phyloP scores from a whole-genome alignment of 30 jellyfish, hydroid and myxozoan species.

The Nemopilema nomurai region DNA sequence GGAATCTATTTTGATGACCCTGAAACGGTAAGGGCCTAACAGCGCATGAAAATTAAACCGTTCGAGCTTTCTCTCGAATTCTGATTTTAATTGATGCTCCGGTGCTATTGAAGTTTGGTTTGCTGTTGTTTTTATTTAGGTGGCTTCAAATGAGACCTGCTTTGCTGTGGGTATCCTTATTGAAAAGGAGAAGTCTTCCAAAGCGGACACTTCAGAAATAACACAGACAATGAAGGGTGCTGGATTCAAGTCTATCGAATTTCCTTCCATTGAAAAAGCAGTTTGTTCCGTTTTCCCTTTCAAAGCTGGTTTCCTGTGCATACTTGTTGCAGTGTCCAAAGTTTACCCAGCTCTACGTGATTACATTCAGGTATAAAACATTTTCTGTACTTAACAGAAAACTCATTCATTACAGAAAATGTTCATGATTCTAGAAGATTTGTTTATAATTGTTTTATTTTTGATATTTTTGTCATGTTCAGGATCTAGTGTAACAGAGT shows the following conservation, averaged over 20 bases:
- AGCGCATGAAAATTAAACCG: background rate
- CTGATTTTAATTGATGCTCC: background rate
- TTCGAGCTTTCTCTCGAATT: background rate
- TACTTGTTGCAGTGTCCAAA: constrained; percentile 44
- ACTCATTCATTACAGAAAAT: too few species aligned
- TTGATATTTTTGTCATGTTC: background rate
- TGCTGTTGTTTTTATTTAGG: constrained; percentile 7
- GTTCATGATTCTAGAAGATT: too few species aligned
- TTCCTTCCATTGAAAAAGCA: constrained; percentile 51
- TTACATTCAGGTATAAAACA: constrained; percentile 15
- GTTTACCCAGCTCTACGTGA: constrained; percentile 60
- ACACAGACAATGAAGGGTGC: constrained; percentile 35
- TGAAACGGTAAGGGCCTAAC: constrained; percentile 26
- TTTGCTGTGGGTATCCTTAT: constrained; percentile 51
- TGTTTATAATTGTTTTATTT: background rate
- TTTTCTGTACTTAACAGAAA: background rate
- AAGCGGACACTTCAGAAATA: constrained; percentile 38
- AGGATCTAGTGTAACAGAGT: too few species aligned
- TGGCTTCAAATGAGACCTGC: constrained; percentile 42
- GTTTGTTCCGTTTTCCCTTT: constrained; percentile 55
- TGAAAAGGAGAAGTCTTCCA: constrained; percentile 45
- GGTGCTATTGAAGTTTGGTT: background rate
- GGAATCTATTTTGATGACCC: constrained; percentile 76
- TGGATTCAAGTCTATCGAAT: constrained; percentile 37
- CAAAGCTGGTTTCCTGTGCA: constrained; percentile 49